Base-by-base conservation (phyloP, 2,113 vertebrate genomes). In the Myodes glareolus region DNA sequence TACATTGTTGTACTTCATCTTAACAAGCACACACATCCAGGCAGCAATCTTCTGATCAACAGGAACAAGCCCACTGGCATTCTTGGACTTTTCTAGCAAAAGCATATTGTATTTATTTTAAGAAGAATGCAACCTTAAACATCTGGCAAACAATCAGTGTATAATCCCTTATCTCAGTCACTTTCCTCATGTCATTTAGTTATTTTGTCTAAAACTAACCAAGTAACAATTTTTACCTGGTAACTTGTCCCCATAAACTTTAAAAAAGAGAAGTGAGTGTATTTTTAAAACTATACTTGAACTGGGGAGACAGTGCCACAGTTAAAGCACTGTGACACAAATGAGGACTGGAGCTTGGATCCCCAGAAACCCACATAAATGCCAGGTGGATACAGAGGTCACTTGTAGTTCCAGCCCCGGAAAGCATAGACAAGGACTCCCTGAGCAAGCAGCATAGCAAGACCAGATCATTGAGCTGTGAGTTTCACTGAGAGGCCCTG, bases 21-120 rank as follows among this genome's bases (percentile, higher is more conserved):
- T 77, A 91, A 91, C 52, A 94, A 65, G 75, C 9, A 65, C 39
- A 81, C 7, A 68, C 31, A 90, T 21, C 1, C 39, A 86, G 39
- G 61, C 25, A 91, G 31, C 67, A 84, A 39, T 55, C 42, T 93
- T 85, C 61, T 72, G 36, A 88, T 73, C 52, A 88, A 96, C 93
- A 52, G 50, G 14, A 90, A 76, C 39, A 29, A 25, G n/a, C 47
- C 25, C 65, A 81, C 19, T 61, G 16, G 63, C 31, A 81, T 90
- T 52, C 70, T 36, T 29, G 23, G 42, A 27, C 36, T 36, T 88
- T 93, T 92, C 25, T 90, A 92, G 55, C 78, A 82, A 95, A 97
- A 94, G 10, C 42, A 81, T 12, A 85, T 2, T 80, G n/a, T 2
- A 81, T 81, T 89, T 92, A 19, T 89, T 90, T 39, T n/a, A 82